Evolutionary conservation across 2,797 vertebrate genomes (phyloP), one percentile per base, ranked within the genome.

Genomic region (Columba guinea): DNA sequence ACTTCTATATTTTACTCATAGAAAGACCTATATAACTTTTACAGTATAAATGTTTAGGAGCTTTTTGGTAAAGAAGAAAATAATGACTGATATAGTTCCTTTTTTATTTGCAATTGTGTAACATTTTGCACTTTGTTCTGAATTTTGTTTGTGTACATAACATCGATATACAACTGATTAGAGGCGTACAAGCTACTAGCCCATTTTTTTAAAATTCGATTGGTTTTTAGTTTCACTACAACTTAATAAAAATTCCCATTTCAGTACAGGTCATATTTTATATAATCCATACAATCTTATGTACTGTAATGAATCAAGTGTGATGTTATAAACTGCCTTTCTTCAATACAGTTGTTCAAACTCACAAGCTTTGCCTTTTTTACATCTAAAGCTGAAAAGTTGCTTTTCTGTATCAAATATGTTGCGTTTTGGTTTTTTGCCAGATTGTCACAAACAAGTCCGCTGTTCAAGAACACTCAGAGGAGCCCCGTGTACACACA

Each of bases 361-460:
- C 10, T 82, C 41, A 53, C 23, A 58, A 52, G 34, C 28, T 84
- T 77, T 89, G 10, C 6, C 49, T 65, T 53, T 76, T 49, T 78
- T 44, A 53, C 2, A 14, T 79, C 44, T 82, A 44, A 71, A 10
- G 14, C 49, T 67, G 28, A 78, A 82, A 93, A 44, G 39, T 46
- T 15, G 5, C 32, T 69, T 67, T 83, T 60, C 35, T 84, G 1
- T 73, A 63, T 82, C 20, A 83, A 73, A 84, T 39, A 23, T 24
- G 10, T 84, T 95, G 28, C 94, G 6, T n/a, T 48, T 48, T 20
- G 1, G 44, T 67, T 27, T 22, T 55, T 75, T 28, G 86, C 92
- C 96, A 98, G 98, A 62, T 79, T 98, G 94, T 96, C 97, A 41
- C 94, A 96, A 22, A 87, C 69, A 81, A 94, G 93, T 90, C 97